phyloP scores from a whole-genome alignment of 2,797 vertebrate genomes.

The Cephalopachus bancanus region DNA sequence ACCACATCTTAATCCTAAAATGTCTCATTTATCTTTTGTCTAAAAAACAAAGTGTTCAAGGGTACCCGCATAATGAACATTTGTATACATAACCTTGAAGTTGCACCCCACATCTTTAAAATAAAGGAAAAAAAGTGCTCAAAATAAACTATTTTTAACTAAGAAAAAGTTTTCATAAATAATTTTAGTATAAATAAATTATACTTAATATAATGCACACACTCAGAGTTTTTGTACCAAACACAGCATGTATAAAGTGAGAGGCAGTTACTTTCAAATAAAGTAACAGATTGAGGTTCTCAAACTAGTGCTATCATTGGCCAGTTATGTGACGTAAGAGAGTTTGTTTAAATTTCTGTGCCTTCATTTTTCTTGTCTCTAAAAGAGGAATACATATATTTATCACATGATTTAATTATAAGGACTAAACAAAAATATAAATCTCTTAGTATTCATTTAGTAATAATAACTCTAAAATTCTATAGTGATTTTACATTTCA shows the following conservation, averaged over 20 bases:
- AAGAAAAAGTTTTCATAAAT: not conserved
- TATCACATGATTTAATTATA: not conserved
- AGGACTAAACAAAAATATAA: not conserved
- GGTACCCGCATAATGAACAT: too few relatives aligned
- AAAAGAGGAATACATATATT: not conserved
- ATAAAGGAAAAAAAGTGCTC: too few relatives aligned
- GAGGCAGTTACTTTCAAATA: not conserved
- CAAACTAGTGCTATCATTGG: not conserved
- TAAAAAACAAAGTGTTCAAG: not conserved
- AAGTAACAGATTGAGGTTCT: not conserved
- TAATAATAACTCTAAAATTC: not conserved
- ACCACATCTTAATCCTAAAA: not conserved
- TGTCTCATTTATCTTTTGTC: not conserved
- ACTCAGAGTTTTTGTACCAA: not conserved
- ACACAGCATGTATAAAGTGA: not conserved
- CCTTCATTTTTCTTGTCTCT: not conserved
- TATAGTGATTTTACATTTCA: not conserved
- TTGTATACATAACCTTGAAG: too few relatives aligned
- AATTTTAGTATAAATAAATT: not conserved
- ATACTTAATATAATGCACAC: not conserved
- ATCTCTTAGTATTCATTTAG: not conserved
- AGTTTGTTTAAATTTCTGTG: not conserved
- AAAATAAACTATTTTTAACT: not conserved
- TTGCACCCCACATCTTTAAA: too few relatives aligned
- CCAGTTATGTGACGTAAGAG: not conserved